phyloP scores from a whole-genome alignment of 2,888 invertebrate species.

The Acleris literana region DNA sequence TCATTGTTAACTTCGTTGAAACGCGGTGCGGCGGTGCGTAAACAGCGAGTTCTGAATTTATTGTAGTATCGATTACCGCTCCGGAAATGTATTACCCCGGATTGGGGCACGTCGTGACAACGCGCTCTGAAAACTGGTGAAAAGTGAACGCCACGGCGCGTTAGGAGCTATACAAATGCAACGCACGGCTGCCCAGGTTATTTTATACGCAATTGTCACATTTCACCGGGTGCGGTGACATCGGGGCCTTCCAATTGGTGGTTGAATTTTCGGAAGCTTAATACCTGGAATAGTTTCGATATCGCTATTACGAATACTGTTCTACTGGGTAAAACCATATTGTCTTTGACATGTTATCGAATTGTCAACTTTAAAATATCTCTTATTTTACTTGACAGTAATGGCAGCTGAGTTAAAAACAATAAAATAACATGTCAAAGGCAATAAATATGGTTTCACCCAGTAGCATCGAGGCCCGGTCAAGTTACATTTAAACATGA shows the following conservation, averaged over 20 bases:
- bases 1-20: conserved; percentile 32
- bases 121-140: conserved; percentile 22
- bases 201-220: conserved; percentile 16
- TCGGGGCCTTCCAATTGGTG: neutral
- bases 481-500: too few species aligned
- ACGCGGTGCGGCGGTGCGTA: conserved; percentile 32
- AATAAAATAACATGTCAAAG: too few species aligned
- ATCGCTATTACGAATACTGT: neutral
- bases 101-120: conserved; percentile 17
- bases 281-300: neutral
- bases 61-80: conserved; percentile 36
- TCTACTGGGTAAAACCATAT: too few species aligned
- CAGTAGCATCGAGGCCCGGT: too few species aligned
- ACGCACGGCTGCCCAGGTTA: conserved; percentile 18
- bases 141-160: conserved; percentile 15
- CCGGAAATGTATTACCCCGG: conserved; percentile 27
- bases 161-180: conserved; percentile 18
- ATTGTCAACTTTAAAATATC: too few species aligned
- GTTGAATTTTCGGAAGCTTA: neutral
- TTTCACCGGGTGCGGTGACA: conserved; percentile 10
- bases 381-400: too few species aligned
- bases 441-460: too few species aligned
- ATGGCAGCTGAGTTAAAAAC: too few species aligned
- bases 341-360: too few species aligned
- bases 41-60: conserved; percentile 33